Base-by-base conservation (phyloP, 2,797 vertebrate species). In the Emys orbicularis region DNA sequence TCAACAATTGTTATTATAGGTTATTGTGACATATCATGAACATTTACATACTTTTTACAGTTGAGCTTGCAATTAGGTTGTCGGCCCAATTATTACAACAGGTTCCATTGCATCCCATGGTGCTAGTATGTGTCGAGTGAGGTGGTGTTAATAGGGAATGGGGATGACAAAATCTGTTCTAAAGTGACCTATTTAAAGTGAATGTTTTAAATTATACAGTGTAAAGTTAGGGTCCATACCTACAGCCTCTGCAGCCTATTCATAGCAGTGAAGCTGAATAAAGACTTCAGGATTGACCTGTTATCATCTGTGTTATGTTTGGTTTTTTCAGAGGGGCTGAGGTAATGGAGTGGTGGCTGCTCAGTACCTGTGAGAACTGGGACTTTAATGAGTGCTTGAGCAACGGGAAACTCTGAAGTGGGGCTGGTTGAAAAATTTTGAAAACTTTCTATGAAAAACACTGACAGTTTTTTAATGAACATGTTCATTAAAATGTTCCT, bases 391-490 rank as follows among this genome's bases (percentile, higher is more conserved):
- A 76, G 44, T 29, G 81, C 25, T 41, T 53, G 49, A 80, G 76
- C 16, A 53, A 86, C 13, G 34, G 34, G 34, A 68, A 18, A n/a
- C 34, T 18, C 61, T 68, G 59, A 61, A 34, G 59, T 61, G 61
- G 61, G 61, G 61, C 61, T 19, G 34, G 18, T n/a, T 68, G 61
- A n/a, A 37, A 68, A 68, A 10, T 68, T 68, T 37, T 68, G 34
- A 68, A 37, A n/a, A 21, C 8, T 10, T 68, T n/a, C 61, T 19
- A 68, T 19, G 61, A 37, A 68, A 68, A 68, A 68, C 59, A 61
- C 13, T 15, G 59, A 0, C 82, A 92, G 90, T 79, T 80, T 86
- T 94, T 95, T 89, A 91, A 86, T 93, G 95, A 95, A 90, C 79
- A 94, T 76, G 81, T 85, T 15, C 1, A 8, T 84, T 11, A 12